Conservation (phyloP, 2,888 invertebrate genomes). For the Creontiades dilutus region DNA sequence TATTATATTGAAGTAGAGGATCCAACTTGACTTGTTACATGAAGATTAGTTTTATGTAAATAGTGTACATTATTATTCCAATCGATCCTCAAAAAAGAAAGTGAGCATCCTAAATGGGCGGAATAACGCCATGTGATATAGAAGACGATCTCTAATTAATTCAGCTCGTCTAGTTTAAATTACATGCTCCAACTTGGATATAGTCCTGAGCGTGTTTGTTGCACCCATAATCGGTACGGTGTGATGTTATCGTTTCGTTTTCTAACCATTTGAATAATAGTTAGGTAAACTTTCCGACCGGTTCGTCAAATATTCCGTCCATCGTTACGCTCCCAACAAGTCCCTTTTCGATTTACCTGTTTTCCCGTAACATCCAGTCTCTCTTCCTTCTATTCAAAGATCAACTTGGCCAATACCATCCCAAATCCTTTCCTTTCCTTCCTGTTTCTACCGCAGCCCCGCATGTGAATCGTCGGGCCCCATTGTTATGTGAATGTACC, state of each 20-base stretch:
- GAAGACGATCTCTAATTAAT: conserved; percentile 2
- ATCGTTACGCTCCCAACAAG: background rate
- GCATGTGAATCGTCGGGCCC: conserved; percentile 34
- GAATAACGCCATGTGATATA: conserved; percentile 13
- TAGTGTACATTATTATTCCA: background rate
- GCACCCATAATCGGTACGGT: background rate
- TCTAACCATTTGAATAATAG: conserved; percentile 26
- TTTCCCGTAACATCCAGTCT: background rate
- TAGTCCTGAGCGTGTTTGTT: background rate
- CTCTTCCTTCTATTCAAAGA: conserved; percentile 4
- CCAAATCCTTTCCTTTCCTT: background rate
- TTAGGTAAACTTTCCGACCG: background rate
- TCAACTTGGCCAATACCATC: background rate
- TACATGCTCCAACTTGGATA: conserved; percentile 1
- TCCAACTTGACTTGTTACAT: background rate
- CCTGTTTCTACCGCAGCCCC: background rate
- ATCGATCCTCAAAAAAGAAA: background rate
- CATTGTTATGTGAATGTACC: conserved; percentile 48
- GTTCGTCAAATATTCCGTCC: background rate
- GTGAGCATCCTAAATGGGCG: background rate
- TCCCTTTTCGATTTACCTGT: conserved; percentile 24
- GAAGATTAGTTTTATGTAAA: background rate
- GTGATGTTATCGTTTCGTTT: background rate
- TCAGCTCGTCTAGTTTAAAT: background rate
- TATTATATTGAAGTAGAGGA: no score